Percentiles rank a stretch among this genome's conserved stretches.
Evolutionary conservation across 2,888 invertebrate genomes (phyloP).

Genomic region (Dione juno): DNA sequence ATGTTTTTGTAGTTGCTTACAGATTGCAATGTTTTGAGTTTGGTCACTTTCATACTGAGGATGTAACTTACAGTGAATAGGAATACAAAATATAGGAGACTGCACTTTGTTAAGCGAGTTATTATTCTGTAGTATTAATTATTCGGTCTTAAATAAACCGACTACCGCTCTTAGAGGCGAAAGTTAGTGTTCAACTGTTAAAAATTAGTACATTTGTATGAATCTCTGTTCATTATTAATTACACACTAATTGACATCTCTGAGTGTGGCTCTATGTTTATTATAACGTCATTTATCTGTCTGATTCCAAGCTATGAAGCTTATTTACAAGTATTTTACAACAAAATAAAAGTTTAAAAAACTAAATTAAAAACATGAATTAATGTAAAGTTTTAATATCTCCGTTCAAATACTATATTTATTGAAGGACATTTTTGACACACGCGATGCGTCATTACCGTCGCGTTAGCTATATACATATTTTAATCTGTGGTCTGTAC

Average conservation of each 20-base stretch:
- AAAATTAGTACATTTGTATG: not conserved
- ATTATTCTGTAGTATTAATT: not conserved
- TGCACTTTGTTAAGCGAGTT: not conserved
- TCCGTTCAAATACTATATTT: too few species aligned
- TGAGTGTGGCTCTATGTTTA: not conserved
- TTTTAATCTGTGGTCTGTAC: constrained; percentile 4
- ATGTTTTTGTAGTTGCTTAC: not conserved
- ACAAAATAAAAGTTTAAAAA: not conserved
- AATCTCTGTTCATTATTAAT: not conserved
- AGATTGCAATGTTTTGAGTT: not conserved
- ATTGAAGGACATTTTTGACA: too few species aligned
- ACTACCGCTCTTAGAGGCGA: not conserved
- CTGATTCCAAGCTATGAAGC: not conserved
- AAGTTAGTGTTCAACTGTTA: not conserved
- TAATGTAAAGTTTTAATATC: not conserved
- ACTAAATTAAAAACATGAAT: not conserved
- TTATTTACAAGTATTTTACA: not conserved
- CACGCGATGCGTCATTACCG: too few species aligned
- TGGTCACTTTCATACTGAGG: not conserved
- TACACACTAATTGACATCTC: not conserved
- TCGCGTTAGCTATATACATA: not conserved
- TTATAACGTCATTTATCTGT: not conserved
- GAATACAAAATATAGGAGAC: constrained; percentile 34
- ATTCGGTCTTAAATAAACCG: not conserved
- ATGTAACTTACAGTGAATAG: constrained; percentile 19